Evolutionary conservation across 2,113 vertebrate genomes (phyloP).

Genomic region (Gymnogyps californianus): DNA sequence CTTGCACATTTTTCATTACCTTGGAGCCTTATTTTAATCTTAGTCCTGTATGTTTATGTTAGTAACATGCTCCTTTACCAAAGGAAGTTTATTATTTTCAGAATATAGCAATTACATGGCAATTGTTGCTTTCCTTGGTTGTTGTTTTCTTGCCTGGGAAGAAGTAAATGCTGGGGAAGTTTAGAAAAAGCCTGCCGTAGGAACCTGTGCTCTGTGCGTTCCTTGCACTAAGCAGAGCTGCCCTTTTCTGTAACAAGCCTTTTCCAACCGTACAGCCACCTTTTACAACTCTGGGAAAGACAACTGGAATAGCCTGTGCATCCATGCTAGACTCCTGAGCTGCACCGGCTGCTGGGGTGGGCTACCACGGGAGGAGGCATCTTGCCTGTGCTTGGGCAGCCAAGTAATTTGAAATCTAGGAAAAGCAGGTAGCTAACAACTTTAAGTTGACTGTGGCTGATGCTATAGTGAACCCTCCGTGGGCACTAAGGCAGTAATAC

Average conservation of each 20-base stretch:
- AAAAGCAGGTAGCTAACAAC: background rate
- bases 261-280: background rate
- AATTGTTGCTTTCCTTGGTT: background rate
- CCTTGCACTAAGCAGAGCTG: background rate
- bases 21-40: background rate
- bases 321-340: background rate
- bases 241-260: background rate
- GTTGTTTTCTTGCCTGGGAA: background rate
- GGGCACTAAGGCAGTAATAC: background rate
- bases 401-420: background rate
- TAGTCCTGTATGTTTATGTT: background rate
- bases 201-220: background rate
- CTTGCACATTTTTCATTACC: background rate
- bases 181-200: background rate
- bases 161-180: background rate
- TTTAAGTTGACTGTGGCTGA: accelerated
- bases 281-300: background rate
- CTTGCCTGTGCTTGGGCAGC: background rate
- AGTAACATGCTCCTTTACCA: background rate
- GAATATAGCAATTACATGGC: background rate
- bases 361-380: background rate
- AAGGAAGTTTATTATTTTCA: background rate
- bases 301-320: background rate
- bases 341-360: background rate
- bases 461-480: accelerated